Conservation (phyloP, 1,140 invertebrate genomes). For the Mesaphorura yosii region DNA sequence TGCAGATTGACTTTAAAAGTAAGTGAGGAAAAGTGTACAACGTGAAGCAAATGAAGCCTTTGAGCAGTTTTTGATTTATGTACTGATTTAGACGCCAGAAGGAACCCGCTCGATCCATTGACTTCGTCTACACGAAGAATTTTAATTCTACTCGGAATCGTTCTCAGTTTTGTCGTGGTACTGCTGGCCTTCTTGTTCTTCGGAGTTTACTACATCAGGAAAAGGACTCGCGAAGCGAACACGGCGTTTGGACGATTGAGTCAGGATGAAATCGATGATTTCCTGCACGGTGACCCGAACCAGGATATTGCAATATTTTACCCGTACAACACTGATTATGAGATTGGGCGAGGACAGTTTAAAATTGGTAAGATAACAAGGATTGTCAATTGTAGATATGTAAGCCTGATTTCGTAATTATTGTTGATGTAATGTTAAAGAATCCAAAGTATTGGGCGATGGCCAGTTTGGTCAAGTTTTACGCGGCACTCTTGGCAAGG, state of each 20-base stretch:
- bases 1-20: too few relatives aligned
- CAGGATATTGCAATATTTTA: background rate
- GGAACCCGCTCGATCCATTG: too few relatives aligned
- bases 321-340: conserved; percentile 7
- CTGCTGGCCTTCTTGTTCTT: too few relatives aligned
- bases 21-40: too few relatives aligned
- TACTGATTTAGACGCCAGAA: too few relatives aligned
- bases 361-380: background rate
- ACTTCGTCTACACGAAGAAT: too few relatives aligned
- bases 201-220: too few relatives aligned
- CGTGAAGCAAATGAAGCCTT: too few relatives aligned
- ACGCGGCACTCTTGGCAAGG: background rate
- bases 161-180: too few relatives aligned
- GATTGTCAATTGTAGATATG: background rate
- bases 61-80: too few relatives aligned
- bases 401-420: background rate
- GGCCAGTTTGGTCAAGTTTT: conserved; percentile 5
- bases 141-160: too few relatives aligned
- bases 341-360: background rate
- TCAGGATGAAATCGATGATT: conserved; percentile 3
- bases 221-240: background rate
- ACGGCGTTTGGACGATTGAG: background rate
- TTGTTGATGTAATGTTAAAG: background rate
- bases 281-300: background rate
- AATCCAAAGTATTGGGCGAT: conserved; percentile 1